Evolutionary conservation across 2,888 invertebrate species (phyloP).

Genomic region (Clepsis dumicolana): DNA sequence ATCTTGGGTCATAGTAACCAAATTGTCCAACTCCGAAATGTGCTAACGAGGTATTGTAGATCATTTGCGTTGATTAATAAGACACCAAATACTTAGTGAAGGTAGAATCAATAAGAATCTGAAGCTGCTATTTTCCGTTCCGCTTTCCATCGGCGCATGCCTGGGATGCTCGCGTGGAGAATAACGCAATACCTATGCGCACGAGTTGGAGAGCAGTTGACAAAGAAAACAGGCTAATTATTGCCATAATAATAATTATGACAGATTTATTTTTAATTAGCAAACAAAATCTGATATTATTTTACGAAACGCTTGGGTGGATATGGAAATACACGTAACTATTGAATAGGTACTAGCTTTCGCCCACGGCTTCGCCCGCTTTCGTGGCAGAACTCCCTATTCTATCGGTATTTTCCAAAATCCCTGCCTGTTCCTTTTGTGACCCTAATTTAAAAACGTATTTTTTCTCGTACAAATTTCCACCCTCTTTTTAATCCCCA

Average conservation of each 20-base stretch:
- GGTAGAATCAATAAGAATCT: conserved; percentile 34
- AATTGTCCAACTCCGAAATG: conserved; percentile 7
- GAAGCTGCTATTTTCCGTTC: conserved; percentile 30
- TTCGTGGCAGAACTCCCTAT: too few species aligned
- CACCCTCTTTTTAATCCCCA: too few species aligned
- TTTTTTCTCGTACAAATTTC: too few species aligned
- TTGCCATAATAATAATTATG: not conserved
- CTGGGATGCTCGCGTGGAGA: conserved; percentile 27
- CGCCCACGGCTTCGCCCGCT: too few species aligned
- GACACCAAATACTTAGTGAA: conserved; percentile 26
- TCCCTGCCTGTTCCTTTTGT: too few species aligned
- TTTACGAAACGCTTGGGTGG: too few species aligned
- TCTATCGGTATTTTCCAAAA: too few species aligned
- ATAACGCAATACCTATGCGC: conserved; percentile 16
- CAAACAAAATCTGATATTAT: too few species aligned
- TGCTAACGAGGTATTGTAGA: conserved; percentile 10
- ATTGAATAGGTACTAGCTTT: too few species aligned
- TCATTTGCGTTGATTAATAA: conserved; percentile 21
- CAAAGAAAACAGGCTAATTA: not conserved
- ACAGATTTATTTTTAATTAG: too few species aligned
- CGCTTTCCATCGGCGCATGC: conserved; percentile 35
- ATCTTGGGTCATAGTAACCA: not conserved
- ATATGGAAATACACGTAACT: too few species aligned
- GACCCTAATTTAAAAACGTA: too few species aligned
- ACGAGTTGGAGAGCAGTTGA: conserved; percentile 2